Evolutionary conservation across 1,140 invertebrate species (phyloP).

Genomic region (Dolichoris vasculosae): DNA sequence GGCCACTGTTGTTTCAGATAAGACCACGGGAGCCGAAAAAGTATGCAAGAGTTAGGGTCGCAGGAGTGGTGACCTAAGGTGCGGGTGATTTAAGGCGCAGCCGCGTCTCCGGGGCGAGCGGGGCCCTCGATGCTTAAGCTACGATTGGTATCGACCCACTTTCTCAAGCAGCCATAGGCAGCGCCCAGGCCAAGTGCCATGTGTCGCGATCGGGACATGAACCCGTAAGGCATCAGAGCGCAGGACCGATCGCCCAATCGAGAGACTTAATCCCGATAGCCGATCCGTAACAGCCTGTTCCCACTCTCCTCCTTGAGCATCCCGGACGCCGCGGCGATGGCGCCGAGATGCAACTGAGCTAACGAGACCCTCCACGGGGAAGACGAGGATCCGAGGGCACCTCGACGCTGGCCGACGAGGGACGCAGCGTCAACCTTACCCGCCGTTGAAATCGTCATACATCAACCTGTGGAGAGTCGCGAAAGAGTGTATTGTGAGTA

Average conservation of each 20-base stretch:
- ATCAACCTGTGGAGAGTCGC: slow-evolving; percentile 77
- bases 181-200: slow-evolving; percentile 67
- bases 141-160: slow-evolving; percentile 89
- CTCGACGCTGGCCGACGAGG: background rate
- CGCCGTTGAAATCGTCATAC: slow-evolving; percentile 64
- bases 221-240: slow-evolving; percentile 68
- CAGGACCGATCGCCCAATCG: slow-evolving; percentile 7
- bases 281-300: background rate
- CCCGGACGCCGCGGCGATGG: background rate
- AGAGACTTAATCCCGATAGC: background rate
- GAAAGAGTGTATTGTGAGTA: slow-evolving; percentile 76
- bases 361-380: too few relatives aligned
- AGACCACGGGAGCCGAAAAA: background rate
- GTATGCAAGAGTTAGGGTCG: slow-evolving; percentile 59
- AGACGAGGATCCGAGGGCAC: background rate
- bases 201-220: slow-evolving; percentile 86
- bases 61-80: slow-evolving; percentile 65
- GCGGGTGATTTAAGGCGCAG: background rate
- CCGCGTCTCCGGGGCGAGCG: slow-evolving; percentile 52
- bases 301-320: background rate
- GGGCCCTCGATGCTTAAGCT: slow-evolving; percentile 85
- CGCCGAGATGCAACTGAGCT: background rate
- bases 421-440: slow-evolving; percentile 53
- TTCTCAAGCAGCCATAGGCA: slow-evolving; percentile 88
- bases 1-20: background rate